Conservation (phyloP, 2,113 vertebrate species). For the Spheniscus mendiculus region DNA sequence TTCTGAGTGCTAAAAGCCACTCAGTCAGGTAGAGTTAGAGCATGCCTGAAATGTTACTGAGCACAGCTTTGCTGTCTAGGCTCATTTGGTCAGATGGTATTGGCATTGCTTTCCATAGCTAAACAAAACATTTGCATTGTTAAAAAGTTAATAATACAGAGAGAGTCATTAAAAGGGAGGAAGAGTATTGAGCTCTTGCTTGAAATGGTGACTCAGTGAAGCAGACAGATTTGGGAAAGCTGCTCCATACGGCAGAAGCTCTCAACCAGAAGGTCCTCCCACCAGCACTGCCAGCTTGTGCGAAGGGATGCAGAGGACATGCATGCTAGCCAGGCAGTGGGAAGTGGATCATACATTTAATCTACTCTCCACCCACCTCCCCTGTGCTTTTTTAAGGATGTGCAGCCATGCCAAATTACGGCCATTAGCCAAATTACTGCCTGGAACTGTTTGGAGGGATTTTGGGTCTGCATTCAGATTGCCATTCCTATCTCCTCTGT, state of each 20-base stretch:
- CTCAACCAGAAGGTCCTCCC: slow-evolving; percentile 4
- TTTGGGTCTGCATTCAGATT: background rate
- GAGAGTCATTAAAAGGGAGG: background rate
- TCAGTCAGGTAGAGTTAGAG: background rate
- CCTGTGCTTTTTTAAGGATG: background rate
- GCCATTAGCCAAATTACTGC: background rate
- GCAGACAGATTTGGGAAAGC: background rate
- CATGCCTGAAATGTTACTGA: background rate
- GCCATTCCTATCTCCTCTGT: background rate
- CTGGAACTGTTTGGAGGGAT: background rate
- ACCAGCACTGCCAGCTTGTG: background rate
- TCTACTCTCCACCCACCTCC: background rate
- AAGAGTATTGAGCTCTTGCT: background rate
- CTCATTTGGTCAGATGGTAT: background rate
- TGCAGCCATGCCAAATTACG: background rate
- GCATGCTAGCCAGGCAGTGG: background rate
- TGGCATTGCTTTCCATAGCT: background rate
- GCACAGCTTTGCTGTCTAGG: background rate
- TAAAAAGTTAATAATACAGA: background rate
- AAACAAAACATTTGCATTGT: background rate
- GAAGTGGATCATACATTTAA: background rate
- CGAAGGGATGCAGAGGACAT: background rate
- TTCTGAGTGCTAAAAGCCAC: background rate
- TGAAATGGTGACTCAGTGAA: background rate
- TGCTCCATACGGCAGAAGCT: background rate